Evolutionary conservation across 2,113 vertebrate species (phyloP).

Genomic region (Catharus minimus): DNA sequence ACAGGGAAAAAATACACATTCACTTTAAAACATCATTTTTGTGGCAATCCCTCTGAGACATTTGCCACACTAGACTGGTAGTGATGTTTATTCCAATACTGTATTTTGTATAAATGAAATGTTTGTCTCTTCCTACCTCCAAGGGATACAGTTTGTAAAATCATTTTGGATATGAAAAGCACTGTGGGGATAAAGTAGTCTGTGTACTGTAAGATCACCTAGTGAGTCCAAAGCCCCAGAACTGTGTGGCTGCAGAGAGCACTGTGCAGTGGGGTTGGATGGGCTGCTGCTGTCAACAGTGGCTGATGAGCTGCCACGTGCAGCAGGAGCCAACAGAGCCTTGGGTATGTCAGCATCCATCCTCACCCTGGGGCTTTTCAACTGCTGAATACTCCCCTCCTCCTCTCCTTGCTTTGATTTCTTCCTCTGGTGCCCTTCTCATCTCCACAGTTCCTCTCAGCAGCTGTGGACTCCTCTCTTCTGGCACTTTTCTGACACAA

Average conservation of each 20-base stretch:
- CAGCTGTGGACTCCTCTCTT: background rate
- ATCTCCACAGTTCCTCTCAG: background rate
- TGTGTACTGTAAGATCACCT: background rate
- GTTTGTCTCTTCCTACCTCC: background rate
- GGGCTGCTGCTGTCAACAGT: background rate
- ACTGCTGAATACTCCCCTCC: background rate
- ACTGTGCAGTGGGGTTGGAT: background rate
- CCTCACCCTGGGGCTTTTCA: background rate
- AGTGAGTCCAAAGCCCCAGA: background rate
- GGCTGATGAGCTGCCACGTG: background rate
- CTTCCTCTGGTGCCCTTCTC: background rate
- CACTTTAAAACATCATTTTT: background rate
- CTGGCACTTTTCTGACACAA: background rate
- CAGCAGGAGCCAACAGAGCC: background rate
- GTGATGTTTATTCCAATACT: conserved; percentile 4
- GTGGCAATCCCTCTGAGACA: background rate
- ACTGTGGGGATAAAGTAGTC: background rate
- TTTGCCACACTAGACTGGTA: background rate
- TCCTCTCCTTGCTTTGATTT: background rate
- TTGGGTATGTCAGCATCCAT: background rate
- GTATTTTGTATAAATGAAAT: background rate
- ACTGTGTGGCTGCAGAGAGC: background rate
- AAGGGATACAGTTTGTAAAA: background rate
- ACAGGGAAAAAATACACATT: background rate
- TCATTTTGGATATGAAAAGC: background rate